Percentiles rank a stretch among this genome's conserved stretches.
Evolutionary conservation across 2,888 invertebrate species (phyloP).

Genomic region (Crocallis elinguaria): DNA sequence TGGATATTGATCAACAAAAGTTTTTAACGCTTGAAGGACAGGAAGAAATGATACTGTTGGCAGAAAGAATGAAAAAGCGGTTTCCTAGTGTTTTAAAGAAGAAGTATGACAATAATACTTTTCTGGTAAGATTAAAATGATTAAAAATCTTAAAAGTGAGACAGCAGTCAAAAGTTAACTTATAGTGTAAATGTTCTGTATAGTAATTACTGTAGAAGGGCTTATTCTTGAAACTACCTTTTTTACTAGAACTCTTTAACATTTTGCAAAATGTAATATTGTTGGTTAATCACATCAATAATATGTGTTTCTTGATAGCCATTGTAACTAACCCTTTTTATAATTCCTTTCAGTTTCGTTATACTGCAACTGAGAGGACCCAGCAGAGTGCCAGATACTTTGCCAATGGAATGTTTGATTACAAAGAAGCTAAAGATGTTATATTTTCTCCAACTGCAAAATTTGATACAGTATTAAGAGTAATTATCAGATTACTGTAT

Average conservation of each 20-base stretch:
- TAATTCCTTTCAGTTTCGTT: constrained; percentile 91
- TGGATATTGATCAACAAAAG: constrained; percentile 83
- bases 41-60: constrained; percentile 89
- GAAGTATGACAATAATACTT: constrained; percentile 85
- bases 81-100: constrained; percentile 87
- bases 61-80: constrained; percentile 89
- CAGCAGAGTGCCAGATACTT: constrained; percentile 90
- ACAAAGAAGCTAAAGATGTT: constrained; percentile 84
- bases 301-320: too few relatives aligned
- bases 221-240: too few relatives aligned
- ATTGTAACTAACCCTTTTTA: too few relatives aligned
- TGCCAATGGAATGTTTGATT: constrained; percentile 90
- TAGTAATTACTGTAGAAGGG: too few relatives aligned
- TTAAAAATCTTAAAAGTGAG: neutral
- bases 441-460: constrained; percentile 87
- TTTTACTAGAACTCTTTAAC: too few relatives aligned
- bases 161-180: too few relatives aligned
- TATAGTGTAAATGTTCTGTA: too few relatives aligned
- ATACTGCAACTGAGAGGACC: constrained; percentile 91
- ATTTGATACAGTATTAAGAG: constrained; percentile 88
- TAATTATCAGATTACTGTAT: constrained; percentile 51
- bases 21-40: constrained; percentile 89
- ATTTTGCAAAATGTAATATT: too few relatives aligned
- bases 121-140: constrained; percentile 72
- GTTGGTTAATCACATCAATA: too few relatives aligned